Percentiles rank a stretch among this genome's conserved stretches.
phyloP scores from a whole-genome alignment of 2,113 vertebrate genomes.

The Canis aureus region DNA sequence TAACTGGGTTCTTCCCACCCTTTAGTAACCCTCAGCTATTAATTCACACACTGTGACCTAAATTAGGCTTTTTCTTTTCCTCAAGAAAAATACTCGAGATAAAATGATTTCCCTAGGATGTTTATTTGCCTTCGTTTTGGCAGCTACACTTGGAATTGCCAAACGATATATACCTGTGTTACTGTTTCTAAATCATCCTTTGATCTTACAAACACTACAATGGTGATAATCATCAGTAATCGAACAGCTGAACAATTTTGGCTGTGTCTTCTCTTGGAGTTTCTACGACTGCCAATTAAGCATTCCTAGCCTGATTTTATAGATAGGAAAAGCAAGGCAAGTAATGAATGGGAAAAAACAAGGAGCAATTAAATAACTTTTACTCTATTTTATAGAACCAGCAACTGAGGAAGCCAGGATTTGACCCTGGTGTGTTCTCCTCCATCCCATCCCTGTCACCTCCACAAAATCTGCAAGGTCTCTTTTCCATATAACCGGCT shows the following conservation, averaged over 20 bases:
- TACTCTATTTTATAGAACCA: neutral
- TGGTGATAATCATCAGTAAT: too few relatives aligned
- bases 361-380: neutral
- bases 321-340: neutral
- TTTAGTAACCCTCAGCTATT: neutral
- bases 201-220: rapidly evolving
- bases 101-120: neutral
- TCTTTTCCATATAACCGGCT: neutral
- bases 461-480: neutral
- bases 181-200: neutral
- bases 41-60: neutral
- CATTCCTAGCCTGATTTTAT: neutral
- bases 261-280: neutral
- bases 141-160: neutral
- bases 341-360: neutral
- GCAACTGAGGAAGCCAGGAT: neutral
- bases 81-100: neutral
- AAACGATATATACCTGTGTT: rapidly evolving
- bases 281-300: neutral
- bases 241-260: neutral
- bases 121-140: neutral
- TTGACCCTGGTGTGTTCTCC: neutral
- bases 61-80: neutral
- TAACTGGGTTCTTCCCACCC: neutral
- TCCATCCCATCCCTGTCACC: rapidly evolving